Conservation (phyloP, 2,888 invertebrate genomes). For the Aplocera efformata region DNA sequence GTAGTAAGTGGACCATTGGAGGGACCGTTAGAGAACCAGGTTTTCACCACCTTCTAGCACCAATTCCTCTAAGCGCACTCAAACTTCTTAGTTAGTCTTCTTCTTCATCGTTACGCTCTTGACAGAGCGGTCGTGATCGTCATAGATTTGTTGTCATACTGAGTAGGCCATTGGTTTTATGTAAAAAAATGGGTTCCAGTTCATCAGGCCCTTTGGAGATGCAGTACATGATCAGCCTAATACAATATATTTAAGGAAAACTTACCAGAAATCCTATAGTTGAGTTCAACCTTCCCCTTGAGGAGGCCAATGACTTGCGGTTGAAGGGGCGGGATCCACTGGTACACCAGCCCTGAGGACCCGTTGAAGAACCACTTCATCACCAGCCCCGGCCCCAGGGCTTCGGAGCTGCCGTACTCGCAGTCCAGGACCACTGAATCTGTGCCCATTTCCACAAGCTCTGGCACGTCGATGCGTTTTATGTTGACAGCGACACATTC, state of each 20-base stretch:
- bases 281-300: conserved; percentile 69
- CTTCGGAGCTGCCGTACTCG: conserved; percentile 46
- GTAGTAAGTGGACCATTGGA: no score
- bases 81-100: no score
- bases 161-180: no score
- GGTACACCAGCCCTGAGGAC: conserved; percentile 67
- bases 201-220: no score
- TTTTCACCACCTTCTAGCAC: no score
- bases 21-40: no score
- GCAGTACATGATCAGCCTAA: no score
- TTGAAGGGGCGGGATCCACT: conserved; percentile 71
- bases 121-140: no score
- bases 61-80: no score
- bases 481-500: conserved; percentile 74
- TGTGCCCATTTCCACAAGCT: conserved; percentile 60
- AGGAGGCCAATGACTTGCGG: conserved; percentile 71
- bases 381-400: conserved; percentile 55
- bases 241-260: background rate
- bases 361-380: conserved; percentile 77
- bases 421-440: conserved; percentile 60
- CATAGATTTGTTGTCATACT: no score
- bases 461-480: conserved; percentile 62
- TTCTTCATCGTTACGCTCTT: no score
- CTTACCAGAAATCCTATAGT: conserved; percentile 67
- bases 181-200: no score